Conservation (phyloP, 2,797 vertebrate species). For the Cirrhinus mrigala region DNA sequence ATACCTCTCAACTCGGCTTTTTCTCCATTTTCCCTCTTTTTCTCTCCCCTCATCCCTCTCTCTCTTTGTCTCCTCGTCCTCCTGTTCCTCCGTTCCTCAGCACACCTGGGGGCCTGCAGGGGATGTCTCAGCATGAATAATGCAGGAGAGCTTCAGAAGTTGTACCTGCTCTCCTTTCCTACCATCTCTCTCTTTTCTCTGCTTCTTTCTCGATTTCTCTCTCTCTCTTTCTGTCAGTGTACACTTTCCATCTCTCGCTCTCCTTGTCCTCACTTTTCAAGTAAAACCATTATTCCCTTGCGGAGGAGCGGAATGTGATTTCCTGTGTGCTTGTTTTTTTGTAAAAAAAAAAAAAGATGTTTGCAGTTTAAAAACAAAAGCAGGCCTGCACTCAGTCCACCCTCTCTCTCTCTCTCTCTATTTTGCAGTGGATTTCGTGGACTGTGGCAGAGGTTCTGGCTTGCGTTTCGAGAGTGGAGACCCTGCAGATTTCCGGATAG, state of each 20-base stretch:
- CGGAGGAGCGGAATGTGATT: conserved; percentile 53
- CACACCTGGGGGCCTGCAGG: conserved; percentile 65
- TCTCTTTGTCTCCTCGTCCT: conserved; percentile 39
- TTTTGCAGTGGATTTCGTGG: conserved; percentile 77
- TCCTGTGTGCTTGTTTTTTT: conserved; percentile 48
- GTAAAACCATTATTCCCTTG: conserved; percentile 58
- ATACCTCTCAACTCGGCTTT: conserved; percentile 7
- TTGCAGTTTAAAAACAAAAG: conserved; percentile 50
- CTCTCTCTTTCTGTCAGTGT: background rate
- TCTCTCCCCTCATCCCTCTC: conserved; percentile 26
- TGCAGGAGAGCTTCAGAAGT: conserved; percentile 57
- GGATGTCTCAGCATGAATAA: conserved; percentile 63
- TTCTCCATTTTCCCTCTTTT: conserved; percentile 28
- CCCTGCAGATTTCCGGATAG: conserved; percentile 84
- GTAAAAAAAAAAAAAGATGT: conserved; percentile 9
- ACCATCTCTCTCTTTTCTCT: background rate
- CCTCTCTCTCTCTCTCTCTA: conserved; percentile 27
- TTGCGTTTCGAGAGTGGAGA: conserved; percentile 83
- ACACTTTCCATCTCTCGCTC: conserved; percentile 34
- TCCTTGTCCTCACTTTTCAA: conserved; percentile 49
- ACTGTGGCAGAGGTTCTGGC: conserved; percentile 82
- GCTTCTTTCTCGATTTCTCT: background rate
- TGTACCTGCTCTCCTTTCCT: conserved; percentile 45
- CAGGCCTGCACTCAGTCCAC: conserved; percentile 22
- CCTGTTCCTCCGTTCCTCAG: conserved; percentile 39